Conservation (phyloP, 1,140 invertebrate genomes). For the Calephelis nemesis region DNA sequence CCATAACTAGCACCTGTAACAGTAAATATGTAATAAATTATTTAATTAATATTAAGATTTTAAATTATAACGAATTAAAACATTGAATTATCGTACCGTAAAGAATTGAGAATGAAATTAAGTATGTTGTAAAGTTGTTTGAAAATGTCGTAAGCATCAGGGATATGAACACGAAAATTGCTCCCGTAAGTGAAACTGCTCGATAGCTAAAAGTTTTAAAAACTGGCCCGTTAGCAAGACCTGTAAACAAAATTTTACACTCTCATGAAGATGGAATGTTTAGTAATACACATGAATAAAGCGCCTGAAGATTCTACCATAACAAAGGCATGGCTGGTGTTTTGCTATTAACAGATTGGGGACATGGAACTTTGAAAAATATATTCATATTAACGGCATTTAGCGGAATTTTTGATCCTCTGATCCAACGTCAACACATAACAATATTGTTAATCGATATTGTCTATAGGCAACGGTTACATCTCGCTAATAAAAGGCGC, state of each 20-base stretch:
- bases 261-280: no score
- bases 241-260: constrained; percentile 74
- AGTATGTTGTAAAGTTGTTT: constrained; percentile 79
- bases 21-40: constrained; percentile 6
- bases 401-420: no score
- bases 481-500: no score
- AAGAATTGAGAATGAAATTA: constrained; percentile 81
- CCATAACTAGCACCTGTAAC: constrained; percentile 80
- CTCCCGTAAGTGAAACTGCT: constrained; percentile 81
- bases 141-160: constrained; percentile 80
- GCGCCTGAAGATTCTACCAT: no score
- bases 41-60: neutral
- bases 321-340: no score
- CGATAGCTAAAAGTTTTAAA: constrained; percentile 83
- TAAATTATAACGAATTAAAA: neutral
- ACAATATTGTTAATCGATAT: no score
- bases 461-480: no score
- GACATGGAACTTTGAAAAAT: no score
- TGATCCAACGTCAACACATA: no score
- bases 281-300: no score
- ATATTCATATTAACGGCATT: no score
- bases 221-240: constrained; percentile 83
- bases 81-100: constrained; percentile 72
- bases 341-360: no score
- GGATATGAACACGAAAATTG: constrained; percentile 78